Evolutionary conservation across 2,113 vertebrate species (phyloP).

Genomic region (Pseudorhombus dupliciocellatus): DNA sequence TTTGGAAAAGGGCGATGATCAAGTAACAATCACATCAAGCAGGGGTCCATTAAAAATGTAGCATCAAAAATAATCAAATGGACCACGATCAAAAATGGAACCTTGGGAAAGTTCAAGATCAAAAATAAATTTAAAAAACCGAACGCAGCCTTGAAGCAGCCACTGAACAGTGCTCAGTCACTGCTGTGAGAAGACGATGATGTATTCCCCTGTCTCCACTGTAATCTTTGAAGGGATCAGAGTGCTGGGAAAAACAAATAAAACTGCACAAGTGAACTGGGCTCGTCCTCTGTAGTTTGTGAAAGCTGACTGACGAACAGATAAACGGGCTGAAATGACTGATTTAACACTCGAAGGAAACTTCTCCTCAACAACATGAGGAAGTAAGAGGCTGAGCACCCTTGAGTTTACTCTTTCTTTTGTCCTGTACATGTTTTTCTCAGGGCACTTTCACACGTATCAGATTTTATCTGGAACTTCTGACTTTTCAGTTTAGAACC

Average conservation of each 20-base stretch:
- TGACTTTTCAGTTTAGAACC: too few relatives aligned
- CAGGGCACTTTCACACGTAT: too few relatives aligned
- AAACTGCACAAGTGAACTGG: conserved; percentile 7
- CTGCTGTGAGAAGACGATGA: conserved; percentile 11
- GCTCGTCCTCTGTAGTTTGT: conserved; percentile 17
- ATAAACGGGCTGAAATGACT: conserved; percentile 8
- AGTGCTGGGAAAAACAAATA: conserved; percentile 11
- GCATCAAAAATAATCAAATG: not conserved
- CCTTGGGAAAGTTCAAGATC: not conserved
- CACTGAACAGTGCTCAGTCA: not conserved
- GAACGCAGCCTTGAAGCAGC: not conserved
- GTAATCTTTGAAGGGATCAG: conserved; percentile 23
- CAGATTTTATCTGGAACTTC: too few relatives aligned
- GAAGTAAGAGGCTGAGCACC: not conserved
- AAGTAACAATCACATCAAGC: not conserved
- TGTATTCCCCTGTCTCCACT: conserved; percentile 14
- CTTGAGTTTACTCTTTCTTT: not conserved
- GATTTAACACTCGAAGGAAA: conserved; percentile 21
- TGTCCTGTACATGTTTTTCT: not conserved
- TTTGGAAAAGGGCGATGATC: not conserved
- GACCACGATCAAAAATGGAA: not conserved
- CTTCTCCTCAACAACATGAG: not conserved
- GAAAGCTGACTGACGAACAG: conserved; percentile 4
- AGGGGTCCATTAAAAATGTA: not conserved
- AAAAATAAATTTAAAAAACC: not conserved